Percentiles rank a stretch among this genome's conserved stretches.
Evolutionary conservation across 2,888 invertebrate species (phyloP).

Genomic region (Cheilosia pagana): DNA sequence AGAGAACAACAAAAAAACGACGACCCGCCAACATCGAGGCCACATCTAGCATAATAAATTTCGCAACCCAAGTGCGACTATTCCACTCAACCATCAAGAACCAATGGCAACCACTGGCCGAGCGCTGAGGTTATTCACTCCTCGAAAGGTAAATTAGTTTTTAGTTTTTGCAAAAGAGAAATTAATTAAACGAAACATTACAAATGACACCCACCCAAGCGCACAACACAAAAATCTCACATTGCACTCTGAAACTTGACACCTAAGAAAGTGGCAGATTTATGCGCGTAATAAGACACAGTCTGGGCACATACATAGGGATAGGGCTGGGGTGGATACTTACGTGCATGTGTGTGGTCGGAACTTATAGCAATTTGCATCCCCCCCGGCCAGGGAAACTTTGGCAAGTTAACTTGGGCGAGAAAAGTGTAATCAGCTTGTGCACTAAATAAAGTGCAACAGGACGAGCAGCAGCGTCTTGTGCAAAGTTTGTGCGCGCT

Average conservation of each 20-base stretch:
- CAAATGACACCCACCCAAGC: conserved; percentile 72
- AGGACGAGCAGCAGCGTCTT: conserved; percentile 60
- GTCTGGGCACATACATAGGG: conserved; percentile 9
- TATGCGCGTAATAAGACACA: conserved; percentile 73
- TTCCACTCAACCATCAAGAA: conserved; percentile 17
- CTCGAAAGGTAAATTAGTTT: conserved; percentile 71
- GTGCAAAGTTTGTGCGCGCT: conserved; percentile 49
- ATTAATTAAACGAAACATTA: conserved; percentile 75
- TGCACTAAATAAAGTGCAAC: conserved; percentile 73
- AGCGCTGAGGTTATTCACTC: conserved; percentile 68
- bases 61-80: conserved; percentile 42
- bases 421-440: conserved; percentile 67
- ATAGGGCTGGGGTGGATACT: conserved; percentile 9
- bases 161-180: conserved; percentile 52
- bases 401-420: conserved; percentile 62
- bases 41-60: conserved; percentile 74
- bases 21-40: conserved; percentile 59
- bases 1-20: conserved; percentile 6
- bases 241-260: conserved; percentile 72
- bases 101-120: conserved; percentile 46
- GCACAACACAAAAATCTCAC: conserved; percentile 68
- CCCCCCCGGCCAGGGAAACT: conserved; percentile 49
- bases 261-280: conserved; percentile 74
- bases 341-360: conserved; percentile 62
- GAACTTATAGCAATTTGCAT: conserved; percentile 51